Conservation (phyloP, 1,140 invertebrate genomes). For the Aphaenogaster ashmeadi region DNA sequence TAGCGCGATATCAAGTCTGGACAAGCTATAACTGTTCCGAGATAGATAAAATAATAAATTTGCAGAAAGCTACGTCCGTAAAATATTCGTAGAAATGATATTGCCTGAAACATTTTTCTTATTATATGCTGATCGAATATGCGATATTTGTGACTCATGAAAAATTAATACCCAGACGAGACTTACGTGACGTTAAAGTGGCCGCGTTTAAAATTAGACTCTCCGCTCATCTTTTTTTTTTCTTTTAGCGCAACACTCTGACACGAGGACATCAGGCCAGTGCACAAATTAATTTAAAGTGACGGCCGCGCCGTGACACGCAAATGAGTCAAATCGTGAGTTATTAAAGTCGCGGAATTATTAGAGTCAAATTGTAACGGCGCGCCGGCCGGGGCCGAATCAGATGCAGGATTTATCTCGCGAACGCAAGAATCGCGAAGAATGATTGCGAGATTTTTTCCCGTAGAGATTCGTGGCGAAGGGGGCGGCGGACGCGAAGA, state of each 20-base stretch:
- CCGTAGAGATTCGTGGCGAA: slow-evolving; percentile 46
- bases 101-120: not conserved
- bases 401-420: slow-evolving; percentile 56
- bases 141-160: not conserved
- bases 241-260: not conserved
- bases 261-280: slow-evolving; percentile 25
- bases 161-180: slow-evolving; percentile 17
- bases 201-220: slow-evolving; percentile 53
- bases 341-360: slow-evolving; percentile 56
- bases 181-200: slow-evolving; percentile 34
- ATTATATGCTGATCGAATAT: not conserved
- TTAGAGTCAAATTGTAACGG: slow-evolving; percentile 47
- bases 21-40: not conserved
- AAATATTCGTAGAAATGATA: not conserved
- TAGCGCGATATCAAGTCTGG: not conserved
- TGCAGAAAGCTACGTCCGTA: too few relatives aligned
- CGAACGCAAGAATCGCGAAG: slow-evolving; percentile 57
- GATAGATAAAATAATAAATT: not conserved
- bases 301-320: slow-evolving; percentile 49
- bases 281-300: slow-evolving; percentile 58
- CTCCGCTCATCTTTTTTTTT: not conserved
- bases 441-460: slow-evolving; percentile 64
- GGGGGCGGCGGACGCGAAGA: not conserved
- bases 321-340: slow-evolving; percentile 50
- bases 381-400: slow-evolving; percentile 29